These are phyloP conservation scores for Venustoraphidia nigricollis DNA, from an alignment of 2,888 invertebrate species.

Conservation along the genomic window DNA sequence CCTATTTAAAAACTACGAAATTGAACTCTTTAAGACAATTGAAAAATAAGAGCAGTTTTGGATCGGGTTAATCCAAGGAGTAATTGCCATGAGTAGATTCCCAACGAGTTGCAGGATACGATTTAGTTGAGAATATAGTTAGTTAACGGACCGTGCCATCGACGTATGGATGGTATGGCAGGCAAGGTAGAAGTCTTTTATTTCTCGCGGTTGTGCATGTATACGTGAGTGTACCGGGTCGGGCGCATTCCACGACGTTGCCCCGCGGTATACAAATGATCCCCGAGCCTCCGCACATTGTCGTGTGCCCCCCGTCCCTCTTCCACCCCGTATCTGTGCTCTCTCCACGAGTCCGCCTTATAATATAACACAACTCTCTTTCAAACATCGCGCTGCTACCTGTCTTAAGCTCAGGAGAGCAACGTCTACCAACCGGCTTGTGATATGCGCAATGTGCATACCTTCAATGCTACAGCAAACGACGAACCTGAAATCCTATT, in stretches of 20 bases:
- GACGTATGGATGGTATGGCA: too few relatives aligned
- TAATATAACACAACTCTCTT: constrained; percentile 6
- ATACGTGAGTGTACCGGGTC: constrained; percentile 21
- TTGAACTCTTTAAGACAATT: too few relatives aligned
- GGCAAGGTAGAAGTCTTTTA: too few relatives aligned
- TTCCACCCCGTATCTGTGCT: constrained; percentile 9
- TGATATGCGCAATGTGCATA: constrained; percentile 17
- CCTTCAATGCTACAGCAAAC: too few relatives aligned
- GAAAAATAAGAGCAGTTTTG: too few relatives aligned
- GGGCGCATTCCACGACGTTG: constrained; percentile 26
- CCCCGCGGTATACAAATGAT: constrained; percentile 32
- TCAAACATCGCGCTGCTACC: constrained; percentile 24
- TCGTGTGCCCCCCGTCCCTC: constrained; percentile 16
- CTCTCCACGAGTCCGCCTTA: constrained; percentile 10
- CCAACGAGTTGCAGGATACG: too few relatives aligned
- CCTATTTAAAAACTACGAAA: too few relatives aligned
- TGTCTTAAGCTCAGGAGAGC: constrained; percentile 22
- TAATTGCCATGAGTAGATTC: too few relatives aligned
- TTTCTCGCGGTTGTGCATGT: too few relatives aligned
- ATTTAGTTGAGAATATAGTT: too few relatives aligned
- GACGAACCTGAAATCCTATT: constrained; percentile 10
- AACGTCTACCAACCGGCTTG: constrained; percentile 27
- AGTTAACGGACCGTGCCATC: too few relatives aligned
- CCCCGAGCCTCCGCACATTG: constrained; percentile 24
- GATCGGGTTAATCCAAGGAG: too few relatives aligned